Base-by-base conservation (phyloP, 2,888 invertebrate species). In the Andrena dorsata region DNA sequence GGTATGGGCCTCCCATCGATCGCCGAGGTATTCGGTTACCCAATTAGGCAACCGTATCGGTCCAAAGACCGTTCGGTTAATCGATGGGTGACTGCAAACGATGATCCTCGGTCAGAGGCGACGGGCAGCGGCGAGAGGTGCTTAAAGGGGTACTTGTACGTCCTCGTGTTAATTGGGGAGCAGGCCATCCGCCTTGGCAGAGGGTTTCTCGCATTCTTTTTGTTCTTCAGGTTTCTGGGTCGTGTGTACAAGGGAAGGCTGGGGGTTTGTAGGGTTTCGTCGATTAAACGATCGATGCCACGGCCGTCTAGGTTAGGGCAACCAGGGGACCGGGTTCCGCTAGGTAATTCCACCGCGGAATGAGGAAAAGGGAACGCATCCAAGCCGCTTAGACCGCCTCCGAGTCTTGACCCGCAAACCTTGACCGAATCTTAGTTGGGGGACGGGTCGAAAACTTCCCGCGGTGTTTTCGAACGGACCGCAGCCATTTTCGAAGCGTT, bases 361-460 rank as follows among this genome's bases (percentile, higher is more conserved):
- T 10, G 69, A 10, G 69, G 51, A 10, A 64, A 70, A 58, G 76
- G 58, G 64, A 32, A 70, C 30, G 58, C 35, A 64, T n/a, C 56
- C 64, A 65, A 80, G 79, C 77, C 23, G 77, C 65, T 77, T 58
- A 26, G 56, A 35, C 65, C 41, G 35, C 32, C 1, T 63, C 20
- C 61, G 20, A 70, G 70, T 53, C 77, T 58, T 69, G 65, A 76
- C 70, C 77, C 41, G 60, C 30, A 47, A 80, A 80, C 79, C 79
- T 80, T 80, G 79, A 80, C 79, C 76, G 49, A 65, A 63, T 68
- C 58, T 60, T n/a, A 6, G 3, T 32, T 23, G 0, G 13, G 13
- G 58, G n/a, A 23, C 72, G 32, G n/a, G 26, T 26, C 72, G n/a
- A 23, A 23, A 41, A 23, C 20, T 20, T 7, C 4, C 16, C 10